Evolutionary conservation across 2,113 vertebrate species (phyloP).

Genomic region (Leucopsar rothschildi): DNA sequence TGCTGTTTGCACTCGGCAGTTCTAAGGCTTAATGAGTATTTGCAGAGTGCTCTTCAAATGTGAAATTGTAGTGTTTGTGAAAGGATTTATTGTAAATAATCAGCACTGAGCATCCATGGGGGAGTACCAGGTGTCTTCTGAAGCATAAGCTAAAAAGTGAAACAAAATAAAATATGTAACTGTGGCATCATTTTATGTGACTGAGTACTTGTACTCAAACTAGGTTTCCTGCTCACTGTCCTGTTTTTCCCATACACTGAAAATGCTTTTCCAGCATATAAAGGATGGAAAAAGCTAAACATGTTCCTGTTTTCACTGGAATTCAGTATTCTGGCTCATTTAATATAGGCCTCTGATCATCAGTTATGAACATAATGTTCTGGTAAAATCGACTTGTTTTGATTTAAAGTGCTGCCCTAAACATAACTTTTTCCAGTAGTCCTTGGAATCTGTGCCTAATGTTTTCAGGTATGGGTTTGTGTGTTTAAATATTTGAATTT

Average conservation of each 20-base stretch:
- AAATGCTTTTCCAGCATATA: neutral
- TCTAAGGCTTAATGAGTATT: neutral
- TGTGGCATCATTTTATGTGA: neutral
- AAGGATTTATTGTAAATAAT: neutral
- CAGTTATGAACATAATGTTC: neutral
- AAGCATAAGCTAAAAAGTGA: neutral
- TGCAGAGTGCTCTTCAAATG: neutral
- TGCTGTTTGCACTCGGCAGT: neutral
- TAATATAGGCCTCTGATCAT: neutral
- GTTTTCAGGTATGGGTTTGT: neutral
- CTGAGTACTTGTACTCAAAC: neutral
- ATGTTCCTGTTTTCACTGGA: neutral
- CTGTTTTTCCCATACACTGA: neutral
- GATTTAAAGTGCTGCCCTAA: neutral
- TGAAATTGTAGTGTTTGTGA: neutral
- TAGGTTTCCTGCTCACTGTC: neutral
- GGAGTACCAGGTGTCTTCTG: neutral
- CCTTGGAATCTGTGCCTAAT: neutral
- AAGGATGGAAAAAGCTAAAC: neutral
- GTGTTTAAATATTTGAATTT: neutral
- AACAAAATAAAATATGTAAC: neutral
- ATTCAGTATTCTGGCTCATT: neutral
- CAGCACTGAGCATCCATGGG: accelerated
- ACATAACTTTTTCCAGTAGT: neutral
- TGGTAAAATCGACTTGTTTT: neutral